Evolutionary conservation across 2,797 vertebrate species (phyloP).

Genomic region (Hippoglossus hippoglossus): DNA sequence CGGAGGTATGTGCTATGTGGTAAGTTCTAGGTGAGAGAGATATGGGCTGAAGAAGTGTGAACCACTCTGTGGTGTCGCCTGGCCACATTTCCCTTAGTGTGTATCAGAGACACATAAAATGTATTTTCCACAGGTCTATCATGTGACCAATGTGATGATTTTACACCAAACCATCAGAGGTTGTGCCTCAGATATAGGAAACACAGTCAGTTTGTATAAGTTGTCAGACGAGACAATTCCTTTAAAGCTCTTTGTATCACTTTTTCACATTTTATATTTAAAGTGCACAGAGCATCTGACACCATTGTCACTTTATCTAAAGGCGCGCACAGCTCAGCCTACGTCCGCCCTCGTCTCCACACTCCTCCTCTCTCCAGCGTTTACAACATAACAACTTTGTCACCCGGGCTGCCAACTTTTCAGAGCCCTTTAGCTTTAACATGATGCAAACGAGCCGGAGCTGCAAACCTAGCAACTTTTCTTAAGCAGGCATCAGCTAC

Average conservation of each 20-base stretch:
- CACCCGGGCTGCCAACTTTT: slow-evolving; percentile 2
- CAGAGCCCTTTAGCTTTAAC: neutral
- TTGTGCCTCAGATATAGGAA: neutral
- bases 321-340: neutral
- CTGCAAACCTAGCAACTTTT: slow-evolving; percentile 2
- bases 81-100: too few species aligned
- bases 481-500: slow-evolving; percentile 28
- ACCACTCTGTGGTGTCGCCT: too few species aligned
- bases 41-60: too few species aligned
- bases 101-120: too few species aligned
- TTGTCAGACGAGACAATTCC: too few species aligned
- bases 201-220: neutral
- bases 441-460: neutral
- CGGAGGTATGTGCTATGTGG: too few species aligned
- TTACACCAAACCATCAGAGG: too few species aligned
- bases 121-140: too few species aligned
- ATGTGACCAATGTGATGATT: too few species aligned
- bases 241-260: neutral
- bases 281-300: neutral
- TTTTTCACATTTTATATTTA: neutral
- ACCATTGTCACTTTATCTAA: neutral
- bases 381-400: neutral
- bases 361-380: neutral
- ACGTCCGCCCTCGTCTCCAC: neutral
- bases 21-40: too few species aligned